Evolutionary conservation across 2,113 vertebrate genomes (phyloP).

Genomic region (Cnemophilus loriae): DNA sequence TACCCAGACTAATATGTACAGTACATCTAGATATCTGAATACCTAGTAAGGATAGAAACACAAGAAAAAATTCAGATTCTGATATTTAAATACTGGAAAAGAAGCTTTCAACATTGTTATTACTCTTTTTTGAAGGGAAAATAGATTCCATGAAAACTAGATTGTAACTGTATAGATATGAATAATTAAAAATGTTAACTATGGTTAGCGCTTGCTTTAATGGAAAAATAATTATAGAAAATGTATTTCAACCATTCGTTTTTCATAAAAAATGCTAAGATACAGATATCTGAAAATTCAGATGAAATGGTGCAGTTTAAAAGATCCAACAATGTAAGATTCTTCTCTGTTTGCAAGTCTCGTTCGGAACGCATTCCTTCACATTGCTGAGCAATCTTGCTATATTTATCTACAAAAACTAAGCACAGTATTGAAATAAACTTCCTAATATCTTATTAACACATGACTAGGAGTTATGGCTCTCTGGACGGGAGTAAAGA

Average conservation of each 20-base stretch:
- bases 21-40: slow-evolving; percentile 71
- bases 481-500: slow-evolving; percentile 34
- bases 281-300: slow-evolving; percentile 53
- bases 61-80: slow-evolving; percentile 51
- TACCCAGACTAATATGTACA: slow-evolving; percentile 78
- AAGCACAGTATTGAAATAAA: slow-evolving; percentile 35
- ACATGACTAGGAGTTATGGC: slow-evolving; percentile 26
- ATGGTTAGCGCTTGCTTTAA: slow-evolving; percentile 60
- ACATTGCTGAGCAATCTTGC: slow-evolving; percentile 40
- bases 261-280: slow-evolving; percentile 63
- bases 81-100: slow-evolving; percentile 65
- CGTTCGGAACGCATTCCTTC: slow-evolving; percentile 25
- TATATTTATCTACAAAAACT: neutral
- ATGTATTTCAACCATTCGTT: slow-evolving; percentile 57
- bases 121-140: slow-evolving; percentile 56
- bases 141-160: slow-evolving; percentile 65
- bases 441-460: slow-evolving; percentile 19
- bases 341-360: slow-evolving; percentile 43
- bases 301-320: slow-evolving; percentile 42
- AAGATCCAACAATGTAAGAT: neutral
- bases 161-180: slow-evolving; percentile 61
- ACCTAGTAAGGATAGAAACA: slow-evolving; percentile 61
- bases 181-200: slow-evolving; percentile 70
- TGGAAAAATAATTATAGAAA: slow-evolving; percentile 68
- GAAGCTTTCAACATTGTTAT: slow-evolving; percentile 52